Evolutionary conservation across 1,140 invertebrate species (phyloP).

Genomic region (Catajapyx aquilonaris): DNA sequence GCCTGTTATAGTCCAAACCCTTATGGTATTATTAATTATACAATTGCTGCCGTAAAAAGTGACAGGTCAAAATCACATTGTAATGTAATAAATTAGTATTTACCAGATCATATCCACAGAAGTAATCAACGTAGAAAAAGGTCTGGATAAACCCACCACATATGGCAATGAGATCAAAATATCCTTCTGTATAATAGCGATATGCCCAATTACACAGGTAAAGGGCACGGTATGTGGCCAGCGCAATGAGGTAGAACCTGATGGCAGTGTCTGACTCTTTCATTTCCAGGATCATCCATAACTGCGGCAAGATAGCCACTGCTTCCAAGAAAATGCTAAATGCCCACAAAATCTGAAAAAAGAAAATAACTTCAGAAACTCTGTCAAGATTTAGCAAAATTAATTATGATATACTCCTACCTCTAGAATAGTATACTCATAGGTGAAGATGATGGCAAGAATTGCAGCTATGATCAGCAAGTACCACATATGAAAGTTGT

Average conservation of each 20-base stretch:
- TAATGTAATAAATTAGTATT: too few relatives aligned
- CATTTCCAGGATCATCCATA: constrained; percentile 43
- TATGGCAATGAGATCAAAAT: constrained; percentile 38
- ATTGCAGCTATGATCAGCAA: too few relatives aligned
- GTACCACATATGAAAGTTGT: constrained; percentile 30
- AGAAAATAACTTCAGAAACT: too few relatives aligned
- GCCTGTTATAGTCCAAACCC: too few relatives aligned
- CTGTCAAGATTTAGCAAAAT: too few relatives aligned
- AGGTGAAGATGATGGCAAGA: too few relatives aligned
- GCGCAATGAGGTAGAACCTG: constrained; percentile 40
- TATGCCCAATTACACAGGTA: constrained; percentile 46
- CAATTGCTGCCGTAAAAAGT: too few relatives aligned
- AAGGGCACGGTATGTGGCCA: constrained; percentile 34
- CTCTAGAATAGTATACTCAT: too few relatives aligned
- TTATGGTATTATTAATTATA: too few relatives aligned
- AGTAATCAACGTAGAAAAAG: constrained; percentile 43
- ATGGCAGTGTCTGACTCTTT: constrained; percentile 45
- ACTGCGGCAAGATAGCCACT: constrained; percentile 41
- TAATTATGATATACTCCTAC: too few relatives aligned
- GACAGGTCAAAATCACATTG: too few relatives aligned
- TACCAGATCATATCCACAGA: constrained; percentile 41
- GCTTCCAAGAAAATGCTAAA: constrained; percentile 45
- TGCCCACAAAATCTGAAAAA: constrained; percentile 34
- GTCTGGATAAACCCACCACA: constrained; percentile 38
- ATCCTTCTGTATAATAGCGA: constrained; percentile 34